Evolutionary conservation across 1,140 invertebrate genomes (phyloP).

Genomic region (Arion vulgaris): DNA sequence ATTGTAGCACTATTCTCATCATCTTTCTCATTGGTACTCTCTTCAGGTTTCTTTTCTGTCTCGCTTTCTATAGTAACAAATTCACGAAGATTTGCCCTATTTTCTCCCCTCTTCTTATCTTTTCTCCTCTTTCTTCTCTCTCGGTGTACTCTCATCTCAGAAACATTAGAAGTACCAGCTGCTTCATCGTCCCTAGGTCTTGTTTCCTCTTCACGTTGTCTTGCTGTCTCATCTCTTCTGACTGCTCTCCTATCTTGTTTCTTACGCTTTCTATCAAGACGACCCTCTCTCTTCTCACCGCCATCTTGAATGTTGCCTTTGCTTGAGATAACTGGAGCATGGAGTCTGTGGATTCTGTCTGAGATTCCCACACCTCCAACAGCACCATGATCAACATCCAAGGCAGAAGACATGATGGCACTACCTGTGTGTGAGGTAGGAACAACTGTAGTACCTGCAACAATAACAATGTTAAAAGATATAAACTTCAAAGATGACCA

Average conservation of each 20-base stretch:
- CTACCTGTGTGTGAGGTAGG: background rate
- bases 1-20: too few relatives aligned
- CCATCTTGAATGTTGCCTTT: background rate
- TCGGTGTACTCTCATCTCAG: background rate
- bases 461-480: background rate
- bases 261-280: background rate
- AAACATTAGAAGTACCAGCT: background rate
- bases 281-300: background rate
- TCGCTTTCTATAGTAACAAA: background rate
- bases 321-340: background rate
- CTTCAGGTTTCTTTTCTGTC: background rate
- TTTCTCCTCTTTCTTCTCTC: constrained; percentile 31
- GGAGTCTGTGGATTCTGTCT: background rate
- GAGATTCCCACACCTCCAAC: constrained; percentile 28
- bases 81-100: background rate
- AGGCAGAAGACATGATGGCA: background rate
- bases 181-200: background rate
- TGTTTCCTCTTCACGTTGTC: background rate
- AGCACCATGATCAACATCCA: constrained; percentile 5
- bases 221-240: too few relatives aligned
- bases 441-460: background rate
- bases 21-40: background rate
- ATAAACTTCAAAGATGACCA: background rate
- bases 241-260: background rate
- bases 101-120: constrained; percentile 19